Conservation (phyloP, 2,797 vertebrate species). For the Phoxinus dragarum region DNA sequence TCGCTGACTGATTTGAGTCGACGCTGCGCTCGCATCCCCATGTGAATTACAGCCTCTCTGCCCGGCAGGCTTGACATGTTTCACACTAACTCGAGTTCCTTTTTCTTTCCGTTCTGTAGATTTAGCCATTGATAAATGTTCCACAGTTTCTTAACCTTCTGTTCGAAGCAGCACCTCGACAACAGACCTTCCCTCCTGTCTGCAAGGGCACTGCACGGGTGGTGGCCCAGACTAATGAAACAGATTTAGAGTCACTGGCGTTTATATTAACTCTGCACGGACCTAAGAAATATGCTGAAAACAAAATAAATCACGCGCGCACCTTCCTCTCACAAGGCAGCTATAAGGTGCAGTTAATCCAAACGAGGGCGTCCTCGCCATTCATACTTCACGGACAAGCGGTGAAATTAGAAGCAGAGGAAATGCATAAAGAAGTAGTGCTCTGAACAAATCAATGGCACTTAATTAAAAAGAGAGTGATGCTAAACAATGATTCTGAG, state of each 20-base stretch:
- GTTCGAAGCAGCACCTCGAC: slow-evolving; percentile 68
- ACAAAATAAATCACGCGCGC: slow-evolving; percentile 69
- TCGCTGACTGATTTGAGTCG: slow-evolving; percentile 7
- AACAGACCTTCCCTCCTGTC: slow-evolving; percentile 66
- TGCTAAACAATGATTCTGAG: slow-evolving; percentile 69
- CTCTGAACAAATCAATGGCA: slow-evolving; percentile 74
- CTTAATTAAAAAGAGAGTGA: slow-evolving; percentile 72
- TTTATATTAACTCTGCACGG: slow-evolving; percentile 63
- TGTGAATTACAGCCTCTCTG: slow-evolving; percentile 28
- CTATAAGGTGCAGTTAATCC: slow-evolving; percentile 73
- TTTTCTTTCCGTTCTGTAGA: slow-evolving; percentile 28
- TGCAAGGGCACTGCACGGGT: slow-evolving; percentile 55
- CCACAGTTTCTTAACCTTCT: slow-evolving; percentile 65
- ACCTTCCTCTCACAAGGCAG: slow-evolving; percentile 54
- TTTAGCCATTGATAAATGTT: slow-evolving; percentile 69
- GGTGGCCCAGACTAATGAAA: slow-evolving; percentile 67
- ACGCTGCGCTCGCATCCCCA: background rate
- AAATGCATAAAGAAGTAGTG: slow-evolving; percentile 66
- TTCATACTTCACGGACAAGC: slow-evolving; percentile 63
- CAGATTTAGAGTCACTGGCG: slow-evolving; percentile 61
- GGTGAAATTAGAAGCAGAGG: slow-evolving; percentile 65
- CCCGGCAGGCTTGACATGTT: slow-evolving; percentile 4
- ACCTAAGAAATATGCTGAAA: slow-evolving; percentile 57
- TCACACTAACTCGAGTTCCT: background rate
- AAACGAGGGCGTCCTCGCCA: slow-evolving; percentile 54